A percentile compares a stretch with the other conserved stretches of the same genome.
Conservation (phyloP, 2,113 vertebrate genomes). For the Lethenteron reissneri region DNA sequence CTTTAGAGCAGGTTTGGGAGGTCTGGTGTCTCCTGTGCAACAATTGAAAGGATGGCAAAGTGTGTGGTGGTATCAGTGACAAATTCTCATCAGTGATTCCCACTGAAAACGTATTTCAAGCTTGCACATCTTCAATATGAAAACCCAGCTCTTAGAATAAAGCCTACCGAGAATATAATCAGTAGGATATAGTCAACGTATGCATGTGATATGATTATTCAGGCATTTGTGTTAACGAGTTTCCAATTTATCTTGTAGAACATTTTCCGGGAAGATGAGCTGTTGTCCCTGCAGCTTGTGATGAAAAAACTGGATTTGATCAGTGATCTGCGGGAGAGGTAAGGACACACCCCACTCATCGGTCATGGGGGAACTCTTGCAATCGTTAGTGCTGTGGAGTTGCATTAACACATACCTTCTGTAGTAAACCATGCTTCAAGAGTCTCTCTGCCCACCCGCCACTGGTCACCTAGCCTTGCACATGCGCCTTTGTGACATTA, state of each 20-base stretch:
- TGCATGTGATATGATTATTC: not conserved
- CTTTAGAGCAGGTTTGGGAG: no score
- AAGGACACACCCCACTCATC: not conserved
- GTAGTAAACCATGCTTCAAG: no score
- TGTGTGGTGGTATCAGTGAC: no score
- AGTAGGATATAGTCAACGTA: conserved; percentile 3
- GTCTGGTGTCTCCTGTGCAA: no score
- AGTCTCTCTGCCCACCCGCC: no score
- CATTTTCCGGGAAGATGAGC: conserved; percentile 91
- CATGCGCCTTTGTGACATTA: no score
- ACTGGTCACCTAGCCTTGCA: no score
- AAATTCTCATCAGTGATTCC: no score
- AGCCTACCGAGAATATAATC: not conserved
- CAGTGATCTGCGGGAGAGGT: conserved; percentile 69
- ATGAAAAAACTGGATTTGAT: conserved; percentile 88
- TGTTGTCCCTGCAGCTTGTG: conserved; percentile 61
- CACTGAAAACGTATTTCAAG: no score
- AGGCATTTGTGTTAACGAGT: not conserved
- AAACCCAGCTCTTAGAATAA: not conserved
- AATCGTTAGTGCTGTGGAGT: not conserved
- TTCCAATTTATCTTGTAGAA: conserved; percentile 26
- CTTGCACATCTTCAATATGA: not conserved
- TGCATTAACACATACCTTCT: not conserved
- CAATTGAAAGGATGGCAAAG: no score
- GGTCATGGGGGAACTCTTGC: not conserved